Percentiles rank a stretch among this genome's conserved stretches.
Evolutionary conservation across 2,113 vertebrate genomes (phyloP).

Genomic region (Dipodomys ordii): DNA sequence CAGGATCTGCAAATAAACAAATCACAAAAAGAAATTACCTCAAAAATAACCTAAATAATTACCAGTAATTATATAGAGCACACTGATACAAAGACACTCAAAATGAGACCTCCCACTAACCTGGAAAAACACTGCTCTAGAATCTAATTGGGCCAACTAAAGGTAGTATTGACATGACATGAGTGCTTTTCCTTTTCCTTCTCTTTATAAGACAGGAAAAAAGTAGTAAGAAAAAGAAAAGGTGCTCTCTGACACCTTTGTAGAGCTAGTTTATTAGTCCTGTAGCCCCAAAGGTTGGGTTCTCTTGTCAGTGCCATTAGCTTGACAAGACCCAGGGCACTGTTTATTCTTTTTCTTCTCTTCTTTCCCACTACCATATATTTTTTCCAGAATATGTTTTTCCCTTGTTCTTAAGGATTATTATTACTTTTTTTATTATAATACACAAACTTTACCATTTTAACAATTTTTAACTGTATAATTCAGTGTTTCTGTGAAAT

Average conservation of each 20-base stretch:
- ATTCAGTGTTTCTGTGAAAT: background rate
- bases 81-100: background rate
- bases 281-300: background rate
- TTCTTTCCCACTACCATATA: background rate
- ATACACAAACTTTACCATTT: background rate
- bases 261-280: background rate
- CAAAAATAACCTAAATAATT: background rate
- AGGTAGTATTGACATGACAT: background rate
- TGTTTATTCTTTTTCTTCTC: background rate
- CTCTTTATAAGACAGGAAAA: background rate
- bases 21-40: slow-evolving; percentile 8
- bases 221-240: background rate
- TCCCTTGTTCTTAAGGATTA: background rate
- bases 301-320: background rate
- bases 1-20: slow-evolving; percentile 18
- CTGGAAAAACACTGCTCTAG: background rate
- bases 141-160: background rate
- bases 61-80: slow-evolving; percentile 39
- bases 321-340: background rate
- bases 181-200: background rate
- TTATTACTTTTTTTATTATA: background rate
- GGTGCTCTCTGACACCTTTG: background rate
- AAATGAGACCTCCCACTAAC: background rate
- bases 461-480: slow-evolving; percentile 7
- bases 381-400: background rate